Evolutionary conservation across 2,113 vertebrate species (phyloP).

Genomic region (Oryctolagus cuniculus): DNA sequence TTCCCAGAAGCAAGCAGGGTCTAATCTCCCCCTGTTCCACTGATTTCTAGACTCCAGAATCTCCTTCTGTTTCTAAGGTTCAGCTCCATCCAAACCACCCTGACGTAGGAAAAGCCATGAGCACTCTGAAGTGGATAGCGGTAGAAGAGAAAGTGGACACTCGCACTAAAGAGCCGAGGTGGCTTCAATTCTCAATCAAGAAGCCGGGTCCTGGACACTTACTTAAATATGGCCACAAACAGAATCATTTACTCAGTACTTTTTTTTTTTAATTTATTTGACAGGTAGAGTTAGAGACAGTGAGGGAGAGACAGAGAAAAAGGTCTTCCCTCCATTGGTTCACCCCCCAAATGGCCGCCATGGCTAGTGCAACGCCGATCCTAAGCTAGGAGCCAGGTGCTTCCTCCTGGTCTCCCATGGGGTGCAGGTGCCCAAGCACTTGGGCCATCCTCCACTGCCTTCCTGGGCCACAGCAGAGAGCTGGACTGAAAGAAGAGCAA

Average conservation of each 20-base stretch:
- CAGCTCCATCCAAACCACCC: constrained; percentile 1
- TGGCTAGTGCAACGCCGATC: too few relatives aligned
- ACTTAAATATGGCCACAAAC: background rate
- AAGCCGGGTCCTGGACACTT: background rate
- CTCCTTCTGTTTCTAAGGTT: constrained; percentile 35
- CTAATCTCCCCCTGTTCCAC: background rate
- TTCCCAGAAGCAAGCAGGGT: background rate
- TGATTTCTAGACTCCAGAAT: background rate
- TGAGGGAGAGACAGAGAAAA: too few relatives aligned
- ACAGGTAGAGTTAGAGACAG: too few relatives aligned
- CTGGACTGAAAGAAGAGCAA: too few relatives aligned
- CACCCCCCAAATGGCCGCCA: too few relatives aligned
- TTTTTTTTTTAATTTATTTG: too few relatives aligned
- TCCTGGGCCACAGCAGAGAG: too few relatives aligned
- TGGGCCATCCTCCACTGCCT: too few relatives aligned
- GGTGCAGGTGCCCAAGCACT: too few relatives aligned
- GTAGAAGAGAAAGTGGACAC: background rate
- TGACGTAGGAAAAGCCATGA: background rate
- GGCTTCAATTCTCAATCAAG: background rate
- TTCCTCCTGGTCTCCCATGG: too few relatives aligned
- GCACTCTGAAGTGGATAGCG: background rate
- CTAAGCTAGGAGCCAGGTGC: too few relatives aligned
- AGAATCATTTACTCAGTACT: background rate
- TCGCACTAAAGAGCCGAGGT: constrained; percentile 27
- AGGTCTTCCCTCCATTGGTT: too few relatives aligned